Percentiles rank a stretch among this genome's conserved stretches.
Evolutionary conservation across 2,888 invertebrate genomes (phyloP).

Genomic region (Watsonalla binaria): DNA sequence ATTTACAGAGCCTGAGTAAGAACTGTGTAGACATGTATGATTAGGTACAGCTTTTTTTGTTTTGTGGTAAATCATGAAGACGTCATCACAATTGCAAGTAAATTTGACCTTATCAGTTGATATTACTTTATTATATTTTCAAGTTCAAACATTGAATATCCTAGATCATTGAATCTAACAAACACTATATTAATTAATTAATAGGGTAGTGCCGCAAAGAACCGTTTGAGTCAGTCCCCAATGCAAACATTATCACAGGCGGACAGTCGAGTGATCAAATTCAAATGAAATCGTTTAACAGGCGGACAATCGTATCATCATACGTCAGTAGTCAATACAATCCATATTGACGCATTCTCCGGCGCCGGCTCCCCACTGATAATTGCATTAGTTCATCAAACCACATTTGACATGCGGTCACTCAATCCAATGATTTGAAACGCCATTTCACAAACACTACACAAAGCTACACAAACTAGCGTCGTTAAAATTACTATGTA

Average conservation of each 20-base stretch:
- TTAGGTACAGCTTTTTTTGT: no score
- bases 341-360: constrained; percentile 44
- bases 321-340: constrained; percentile 65
- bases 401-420: constrained; percentile 16
- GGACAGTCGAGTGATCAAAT: constrained; percentile 74
- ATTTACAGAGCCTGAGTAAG: no score
- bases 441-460: not conserved
- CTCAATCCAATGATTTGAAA: not conserved
- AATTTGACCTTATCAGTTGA: no score
- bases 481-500: no score
- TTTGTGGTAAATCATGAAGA: no score
- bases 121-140: no score
- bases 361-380: constrained; percentile 39
- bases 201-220: not conserved
- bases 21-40: no score
- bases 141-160: no score
- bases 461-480: not conserved
- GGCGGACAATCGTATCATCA: constrained; percentile 71
- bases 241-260: constrained; percentile 62
- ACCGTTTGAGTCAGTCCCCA: constrained; percentile 20
- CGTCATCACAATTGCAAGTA: no score
- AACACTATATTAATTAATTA: not conserved
- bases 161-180: not conserved
- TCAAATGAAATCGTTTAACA: constrained; percentile 72
- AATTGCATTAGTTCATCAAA: constrained; percentile 37